These are phyloP conservation scores for Entomobrya multifasciata DNA, from an alignment of 2,888 invertebrate species.

Conservation along the genomic window DNA sequence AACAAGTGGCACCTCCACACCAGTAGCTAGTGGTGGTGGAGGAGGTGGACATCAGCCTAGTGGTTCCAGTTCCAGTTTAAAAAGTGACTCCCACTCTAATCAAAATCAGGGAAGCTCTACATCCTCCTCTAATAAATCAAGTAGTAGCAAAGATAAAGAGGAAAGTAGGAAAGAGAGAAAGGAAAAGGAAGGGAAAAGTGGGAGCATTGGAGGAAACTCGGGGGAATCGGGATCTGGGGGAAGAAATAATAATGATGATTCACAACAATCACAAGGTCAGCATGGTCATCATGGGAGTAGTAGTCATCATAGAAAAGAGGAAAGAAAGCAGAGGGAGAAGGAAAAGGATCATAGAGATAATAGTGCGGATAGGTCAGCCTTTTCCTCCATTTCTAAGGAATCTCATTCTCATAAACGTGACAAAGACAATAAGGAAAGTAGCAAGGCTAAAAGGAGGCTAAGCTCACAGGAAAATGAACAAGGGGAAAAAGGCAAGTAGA, in stretches of 20 bases:
- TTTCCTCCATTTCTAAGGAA: conserved; percentile 72
- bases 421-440: conserved; percentile 74
- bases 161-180: conserved; percentile 81
- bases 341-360: conserved; percentile 73
- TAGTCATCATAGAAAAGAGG: conserved; percentile 72
- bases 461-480: conserved; percentile 77
- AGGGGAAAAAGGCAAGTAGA: no score
- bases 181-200: conserved; percentile 82
- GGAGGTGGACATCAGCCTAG: conserved; percentile 46
- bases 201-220: conserved; percentile 80
- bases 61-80: conserved; percentile 56
- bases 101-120: conserved; percentile 61
- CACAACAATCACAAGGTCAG: conserved; percentile 81
- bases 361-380: conserved; percentile 61
- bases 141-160: conserved; percentile 80
- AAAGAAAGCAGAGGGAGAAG: conserved; percentile 73
- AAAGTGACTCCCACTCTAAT: conserved; percentile 73
- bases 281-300: conserved; percentile 80
- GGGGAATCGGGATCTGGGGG: conserved; percentile 72
- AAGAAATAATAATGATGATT: conserved; percentile 80
- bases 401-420: conserved; percentile 76
- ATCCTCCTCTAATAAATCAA: conserved; percentile 69
- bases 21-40: conserved; percentile 46
- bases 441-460: conserved; percentile 76
- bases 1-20: conserved; percentile 73